phyloP scores from a whole-genome alignment of 1,140 invertebrate species.

The Coelopa frigida region DNA sequence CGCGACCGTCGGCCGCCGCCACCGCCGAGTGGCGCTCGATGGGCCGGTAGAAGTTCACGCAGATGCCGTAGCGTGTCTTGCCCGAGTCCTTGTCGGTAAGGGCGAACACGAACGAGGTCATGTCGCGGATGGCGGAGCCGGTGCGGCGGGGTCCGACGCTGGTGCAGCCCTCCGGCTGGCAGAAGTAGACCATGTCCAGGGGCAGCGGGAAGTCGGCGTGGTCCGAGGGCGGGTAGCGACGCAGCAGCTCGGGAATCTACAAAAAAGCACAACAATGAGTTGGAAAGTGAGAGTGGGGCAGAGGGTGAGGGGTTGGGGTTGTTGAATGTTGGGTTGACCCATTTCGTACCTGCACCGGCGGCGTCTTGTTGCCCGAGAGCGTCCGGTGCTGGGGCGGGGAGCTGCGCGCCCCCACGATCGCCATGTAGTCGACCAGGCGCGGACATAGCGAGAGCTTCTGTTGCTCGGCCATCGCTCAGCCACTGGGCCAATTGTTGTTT shows the following conservation, averaged over 20 bases:
- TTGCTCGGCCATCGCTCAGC: constrained; percentile 41
- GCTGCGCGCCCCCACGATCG: constrained; percentile 84
- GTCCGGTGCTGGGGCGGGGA: constrained; percentile 55
- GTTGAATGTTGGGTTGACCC: not conserved
- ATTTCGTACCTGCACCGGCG: constrained; percentile 62
- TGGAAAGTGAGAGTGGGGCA: not conserved
- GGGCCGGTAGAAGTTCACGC: constrained; percentile 96
- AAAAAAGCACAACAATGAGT: too few species aligned
- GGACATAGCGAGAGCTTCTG: constrained; percentile 77
- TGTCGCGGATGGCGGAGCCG: constrained; percentile 65
- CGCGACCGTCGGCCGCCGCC: constrained; percentile 12
- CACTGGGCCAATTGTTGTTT: not conserved
- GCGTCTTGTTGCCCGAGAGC: constrained; percentile 51
- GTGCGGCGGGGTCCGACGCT: constrained; percentile 81
- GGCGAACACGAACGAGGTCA: constrained; percentile 96
- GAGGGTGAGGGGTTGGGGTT: not conserved
- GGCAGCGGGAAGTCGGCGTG: constrained; percentile 96
- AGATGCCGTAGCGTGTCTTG: constrained; percentile 88
- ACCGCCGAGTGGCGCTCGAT: constrained; percentile 54
- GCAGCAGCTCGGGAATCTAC: constrained; percentile 79
- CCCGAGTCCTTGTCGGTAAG: constrained; percentile 98
- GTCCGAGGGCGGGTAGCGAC: constrained; percentile 94
- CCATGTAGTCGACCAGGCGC: constrained; percentile 88
- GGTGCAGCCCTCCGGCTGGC: constrained; percentile 97
- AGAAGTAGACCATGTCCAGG: constrained; percentile 98